phyloP scores from a whole-genome alignment of 2,113 vertebrate species.

The Xiphophorus couchianus region DNA sequence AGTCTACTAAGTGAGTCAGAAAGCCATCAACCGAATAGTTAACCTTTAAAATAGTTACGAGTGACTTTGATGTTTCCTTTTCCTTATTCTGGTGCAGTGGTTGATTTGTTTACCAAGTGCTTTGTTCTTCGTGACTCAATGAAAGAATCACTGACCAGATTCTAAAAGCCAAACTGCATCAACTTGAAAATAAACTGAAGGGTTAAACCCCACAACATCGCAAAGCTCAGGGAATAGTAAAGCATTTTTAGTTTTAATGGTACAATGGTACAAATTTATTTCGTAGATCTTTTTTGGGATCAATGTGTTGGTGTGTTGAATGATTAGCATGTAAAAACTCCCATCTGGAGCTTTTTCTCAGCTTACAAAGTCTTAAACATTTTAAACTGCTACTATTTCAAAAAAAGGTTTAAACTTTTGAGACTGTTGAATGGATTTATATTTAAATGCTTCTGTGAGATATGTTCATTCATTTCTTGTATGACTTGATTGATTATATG shows the following conservation, averaged over 20 bases:
- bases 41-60: slow-evolving; percentile 56
- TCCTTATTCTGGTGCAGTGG: slow-evolving; percentile 46
- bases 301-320: background rate
- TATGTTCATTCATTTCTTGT: background rate
- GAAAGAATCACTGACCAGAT: slow-evolving; percentile 43
- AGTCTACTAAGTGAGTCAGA: slow-evolving; percentile 31
- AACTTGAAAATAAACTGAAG: slow-evolving; percentile 13
- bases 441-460: background rate
- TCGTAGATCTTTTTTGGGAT: background rate
- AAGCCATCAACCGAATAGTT: slow-evolving; percentile 16
- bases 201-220: slow-evolving; percentile 22
- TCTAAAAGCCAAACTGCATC: slow-evolving; percentile 9
- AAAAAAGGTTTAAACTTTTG: no score
- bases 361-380: background rate
- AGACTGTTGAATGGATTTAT: no score
- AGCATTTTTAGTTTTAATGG: background rate
- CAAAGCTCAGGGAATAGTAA: slow-evolving; percentile 18
- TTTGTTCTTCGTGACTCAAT: slow-evolving; percentile 67
- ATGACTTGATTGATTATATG: no score
- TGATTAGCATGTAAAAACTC: background rate
- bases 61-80: slow-evolving; percentile 62
- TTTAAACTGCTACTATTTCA: background rate
- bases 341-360: background rate
- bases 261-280: background rate
- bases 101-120: slow-evolving; percentile 67